Conservation (phyloP, 2,888 invertebrate genomes). For the Eupithecia subfuscata region DNA sequence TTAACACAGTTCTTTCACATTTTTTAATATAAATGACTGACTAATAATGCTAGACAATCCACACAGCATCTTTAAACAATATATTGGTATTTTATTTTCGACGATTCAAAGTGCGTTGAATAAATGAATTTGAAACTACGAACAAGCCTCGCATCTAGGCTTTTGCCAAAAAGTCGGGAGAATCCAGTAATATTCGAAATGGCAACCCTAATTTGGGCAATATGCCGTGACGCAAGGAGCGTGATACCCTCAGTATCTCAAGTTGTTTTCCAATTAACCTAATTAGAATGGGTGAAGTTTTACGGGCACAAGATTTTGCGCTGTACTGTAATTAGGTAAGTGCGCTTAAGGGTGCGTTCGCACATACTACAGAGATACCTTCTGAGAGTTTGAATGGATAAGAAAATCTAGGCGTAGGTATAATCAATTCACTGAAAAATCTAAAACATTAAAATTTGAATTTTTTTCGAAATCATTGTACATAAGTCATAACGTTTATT, state of each 20-base stretch:
- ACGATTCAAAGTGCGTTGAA: neutral
- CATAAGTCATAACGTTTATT: neutral
- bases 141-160: too few relatives aligned
- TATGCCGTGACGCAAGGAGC: slow-evolving; percentile 41
- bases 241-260: slow-evolving; percentile 41
- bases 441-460: neutral
- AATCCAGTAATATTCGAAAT: neutral
- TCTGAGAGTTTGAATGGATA: too few relatives aligned
- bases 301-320: slow-evolving; percentile 43
- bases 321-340: slow-evolving; percentile 45
- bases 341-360: slow-evolving; percentile 30
- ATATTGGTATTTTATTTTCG: neutral
- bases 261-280: slow-evolving; percentile 48
- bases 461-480: neutral
- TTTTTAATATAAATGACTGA: neutral
- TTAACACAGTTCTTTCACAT: neutral
- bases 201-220: slow-evolving; percentile 31
- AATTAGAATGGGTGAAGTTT: slow-evolving; percentile 45
- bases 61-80: neutral
- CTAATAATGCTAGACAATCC: neutral
- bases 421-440: neutral
- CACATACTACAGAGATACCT: neutral
- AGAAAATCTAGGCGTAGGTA: neutral
- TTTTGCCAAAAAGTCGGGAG: neutral
- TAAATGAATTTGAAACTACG: neutral